These are phyloP conservation scores for Falco biarmicus DNA, from an alignment of 2,797 vertebrate genomes.

Conservation along the genomic window DNA sequence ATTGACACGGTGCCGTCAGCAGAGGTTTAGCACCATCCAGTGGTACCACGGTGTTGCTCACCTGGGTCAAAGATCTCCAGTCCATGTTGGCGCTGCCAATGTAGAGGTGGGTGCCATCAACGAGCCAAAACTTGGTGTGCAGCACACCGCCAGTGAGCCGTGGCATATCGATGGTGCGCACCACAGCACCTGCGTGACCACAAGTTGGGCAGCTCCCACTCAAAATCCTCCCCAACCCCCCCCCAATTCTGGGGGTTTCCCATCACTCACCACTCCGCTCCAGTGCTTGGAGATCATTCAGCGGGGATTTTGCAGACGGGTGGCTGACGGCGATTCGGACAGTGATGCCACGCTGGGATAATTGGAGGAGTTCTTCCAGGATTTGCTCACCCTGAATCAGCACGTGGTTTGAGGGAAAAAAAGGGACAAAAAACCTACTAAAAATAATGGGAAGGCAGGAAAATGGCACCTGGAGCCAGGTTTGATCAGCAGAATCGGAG, in stretches of 20 bases:
- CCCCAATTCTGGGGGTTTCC: rapidly evolving
- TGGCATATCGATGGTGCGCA: conserved; percentile 85
- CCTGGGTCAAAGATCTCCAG: conserved; percentile 95
- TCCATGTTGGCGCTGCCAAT: conserved; percentile 97
- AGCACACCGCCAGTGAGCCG: conserved; percentile 87
- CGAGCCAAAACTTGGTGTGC: conserved; percentile 96
- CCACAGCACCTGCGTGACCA: conserved; percentile 79
- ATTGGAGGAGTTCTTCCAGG: conserved; percentile 76
- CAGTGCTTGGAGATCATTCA: conserved; percentile 73
- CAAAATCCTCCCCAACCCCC: no score
- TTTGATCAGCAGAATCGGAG: neutral
- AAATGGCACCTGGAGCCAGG: neutral
- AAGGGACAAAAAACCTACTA: neutral
- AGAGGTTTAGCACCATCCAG: neutral
- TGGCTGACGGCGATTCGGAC: conserved; percentile 86
- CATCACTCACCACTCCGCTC: conserved; percentile 66
- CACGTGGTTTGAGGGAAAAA: neutral
- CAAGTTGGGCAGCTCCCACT: rapidly evolving
- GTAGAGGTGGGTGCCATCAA: conserved; percentile 90
- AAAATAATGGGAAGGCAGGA: rapidly evolving
- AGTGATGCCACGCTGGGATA: conserved; percentile 74
- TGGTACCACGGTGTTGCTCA: neutral
- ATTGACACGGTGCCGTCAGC: rapidly evolving
- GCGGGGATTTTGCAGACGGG: conserved; percentile 28
- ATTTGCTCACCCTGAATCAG: conserved; percentile 83